These are phyloP conservation scores for Synanthedon myopaeformis DNA, from an alignment of 2,888 invertebrate species.

Conservation along the genomic window DNA sequence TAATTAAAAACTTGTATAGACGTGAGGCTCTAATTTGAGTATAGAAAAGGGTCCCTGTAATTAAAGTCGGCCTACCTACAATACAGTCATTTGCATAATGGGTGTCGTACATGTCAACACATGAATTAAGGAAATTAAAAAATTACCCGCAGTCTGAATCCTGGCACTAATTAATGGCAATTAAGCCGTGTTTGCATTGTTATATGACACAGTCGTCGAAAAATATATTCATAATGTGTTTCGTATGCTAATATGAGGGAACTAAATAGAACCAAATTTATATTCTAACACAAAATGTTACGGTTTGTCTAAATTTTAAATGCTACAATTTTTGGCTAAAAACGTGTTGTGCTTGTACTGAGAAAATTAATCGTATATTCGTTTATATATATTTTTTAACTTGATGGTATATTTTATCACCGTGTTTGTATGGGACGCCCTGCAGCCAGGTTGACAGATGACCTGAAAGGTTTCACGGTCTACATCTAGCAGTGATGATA, in stretches of 20 bases:
- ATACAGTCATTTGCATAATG: background rate
- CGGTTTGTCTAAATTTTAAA: too few relatives aligned
- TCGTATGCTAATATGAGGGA: conserved; percentile 14
- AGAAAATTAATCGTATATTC: too few relatives aligned
- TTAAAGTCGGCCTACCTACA: conserved; percentile 1
- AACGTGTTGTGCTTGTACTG: too few relatives aligned
- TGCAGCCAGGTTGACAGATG: too few relatives aligned
- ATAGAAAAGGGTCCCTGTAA: conserved; percentile 1
- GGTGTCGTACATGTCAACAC: background rate
- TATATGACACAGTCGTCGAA: conserved; percentile 1
- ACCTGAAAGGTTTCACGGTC: too few relatives aligned
- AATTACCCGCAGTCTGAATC: background rate
- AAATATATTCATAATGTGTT: conserved; percentile 16
- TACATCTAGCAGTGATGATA: too few relatives aligned
- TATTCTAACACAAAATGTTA: too few relatives aligned
- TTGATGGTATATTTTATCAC: too few relatives aligned
- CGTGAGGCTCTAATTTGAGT: background rate
- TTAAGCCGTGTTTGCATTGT: conserved; percentile 9
- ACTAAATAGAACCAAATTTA: too few relatives aligned
- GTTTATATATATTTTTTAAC: too few relatives aligned
- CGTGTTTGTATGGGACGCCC: too few relatives aligned
- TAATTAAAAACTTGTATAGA: conserved; percentile 1
- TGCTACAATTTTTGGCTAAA: too few relatives aligned
- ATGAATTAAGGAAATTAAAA: background rate
- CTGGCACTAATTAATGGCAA: conserved; percentile 12